Conservation (phyloP, 2,888 invertebrate species). For the Ectemnius cavifrons region DNA sequence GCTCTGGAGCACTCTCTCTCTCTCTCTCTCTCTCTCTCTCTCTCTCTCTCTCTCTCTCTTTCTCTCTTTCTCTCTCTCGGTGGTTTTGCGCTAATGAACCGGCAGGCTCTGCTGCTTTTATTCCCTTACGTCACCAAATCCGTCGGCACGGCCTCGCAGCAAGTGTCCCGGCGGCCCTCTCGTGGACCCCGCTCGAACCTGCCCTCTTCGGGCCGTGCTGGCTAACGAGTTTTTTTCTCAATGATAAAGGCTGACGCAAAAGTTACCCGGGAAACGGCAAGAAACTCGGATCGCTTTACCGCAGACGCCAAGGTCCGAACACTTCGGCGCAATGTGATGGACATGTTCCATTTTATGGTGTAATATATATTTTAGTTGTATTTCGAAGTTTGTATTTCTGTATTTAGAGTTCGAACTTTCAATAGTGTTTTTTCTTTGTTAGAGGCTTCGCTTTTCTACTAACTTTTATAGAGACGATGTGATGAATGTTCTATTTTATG, state of each 20-base stretch:
- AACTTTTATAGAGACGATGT: no score
- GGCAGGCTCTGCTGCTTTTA: conserved; percentile 65
- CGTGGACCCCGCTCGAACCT: conserved; percentile 45
- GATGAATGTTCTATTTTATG: no score
- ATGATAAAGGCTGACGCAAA: conserved; percentile 51
- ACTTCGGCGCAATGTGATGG: neutral
- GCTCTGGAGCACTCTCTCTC: conserved; percentile 16
- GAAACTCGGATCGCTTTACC: conserved; percentile 36
- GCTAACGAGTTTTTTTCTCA: conserved; percentile 54
- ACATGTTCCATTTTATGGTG: no score
- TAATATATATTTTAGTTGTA: no score
- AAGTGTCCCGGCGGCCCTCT: conserved; percentile 51
- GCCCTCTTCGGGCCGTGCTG: conserved; percentile 37
- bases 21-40: conserved; percentile 39
- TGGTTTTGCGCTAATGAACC: conserved; percentile 66
- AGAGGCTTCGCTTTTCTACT: no score
- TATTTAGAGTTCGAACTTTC: no score
- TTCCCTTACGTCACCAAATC: conserved; percentile 63
- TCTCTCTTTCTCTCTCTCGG: conserved; percentile 43
- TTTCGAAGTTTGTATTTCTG: no score
- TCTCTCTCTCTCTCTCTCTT: conserved; percentile 31
- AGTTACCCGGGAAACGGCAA: conserved; percentile 45
- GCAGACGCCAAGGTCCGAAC: neutral
- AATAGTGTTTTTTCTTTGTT: no score
- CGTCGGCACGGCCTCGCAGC: conserved; percentile 46